A percentile compares a stretch with the other conserved stretches of the same genome.
These are phyloP conservation scores for Trachemys scripta DNA, from an alignment of 2,113 vertebrate genomes.

Conservation along the genomic window DNA sequence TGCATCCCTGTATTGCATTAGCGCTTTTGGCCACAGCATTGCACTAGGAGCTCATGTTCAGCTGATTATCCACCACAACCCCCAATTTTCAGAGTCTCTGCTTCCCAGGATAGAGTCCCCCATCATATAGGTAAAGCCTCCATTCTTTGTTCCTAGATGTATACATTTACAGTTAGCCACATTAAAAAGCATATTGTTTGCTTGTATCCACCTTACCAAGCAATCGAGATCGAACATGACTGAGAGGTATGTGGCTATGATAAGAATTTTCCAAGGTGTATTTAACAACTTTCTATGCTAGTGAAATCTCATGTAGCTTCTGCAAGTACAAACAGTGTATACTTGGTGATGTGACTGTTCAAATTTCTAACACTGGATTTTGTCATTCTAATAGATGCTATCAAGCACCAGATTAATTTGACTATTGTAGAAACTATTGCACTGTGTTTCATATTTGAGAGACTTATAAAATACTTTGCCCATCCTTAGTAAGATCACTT, in stretches of 20 bases:
- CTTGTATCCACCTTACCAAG: not conserved
- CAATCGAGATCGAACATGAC: not conserved
- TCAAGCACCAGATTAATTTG: not conserved
- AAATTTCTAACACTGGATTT: not conserved
- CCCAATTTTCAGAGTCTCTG: not conserved
- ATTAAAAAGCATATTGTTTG: not conserved
- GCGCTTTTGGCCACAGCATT: not conserved
- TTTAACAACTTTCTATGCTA: not conserved
- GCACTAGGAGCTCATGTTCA: not conserved
- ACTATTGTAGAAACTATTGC: not conserved
- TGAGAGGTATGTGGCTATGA: not conserved
- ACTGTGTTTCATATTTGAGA: not conserved
- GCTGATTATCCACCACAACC: not conserved
- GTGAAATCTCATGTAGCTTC: accelerated
- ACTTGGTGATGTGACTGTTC: not conserved
- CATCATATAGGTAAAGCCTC: not conserved
- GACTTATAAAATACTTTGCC: not conserved
- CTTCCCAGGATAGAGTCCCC: not conserved
- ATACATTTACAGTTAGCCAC: not conserved
- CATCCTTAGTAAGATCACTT: not conserved
- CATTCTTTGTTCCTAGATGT: not conserved
- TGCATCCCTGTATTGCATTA: not conserved
- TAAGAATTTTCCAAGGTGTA: not conserved
- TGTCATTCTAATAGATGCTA: not conserved
- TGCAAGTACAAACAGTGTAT: not conserved